These are phyloP conservation scores for Australoheros facetus DNA, from an alignment of 2,797 vertebrate genomes.

Conservation along the genomic window DNA sequence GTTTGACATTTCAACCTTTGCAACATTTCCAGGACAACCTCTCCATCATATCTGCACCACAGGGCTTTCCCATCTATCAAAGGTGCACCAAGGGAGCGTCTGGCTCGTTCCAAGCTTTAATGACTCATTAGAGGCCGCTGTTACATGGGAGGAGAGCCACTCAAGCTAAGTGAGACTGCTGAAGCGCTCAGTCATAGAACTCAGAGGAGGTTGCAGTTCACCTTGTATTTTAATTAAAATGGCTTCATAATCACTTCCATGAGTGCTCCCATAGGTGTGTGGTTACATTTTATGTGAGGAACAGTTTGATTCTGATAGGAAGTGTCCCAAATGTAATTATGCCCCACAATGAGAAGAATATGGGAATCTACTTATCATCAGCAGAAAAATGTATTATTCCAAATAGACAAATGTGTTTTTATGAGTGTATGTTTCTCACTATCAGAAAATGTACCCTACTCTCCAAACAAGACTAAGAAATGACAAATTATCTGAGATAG, in stretches of 20 bases:
- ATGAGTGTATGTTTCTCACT: not conserved
- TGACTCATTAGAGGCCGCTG: slow-evolving; percentile 45
- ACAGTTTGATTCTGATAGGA: slow-evolving; percentile 30
- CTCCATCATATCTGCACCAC: slow-evolving; percentile 34
- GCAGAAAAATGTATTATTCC: slow-evolving; percentile 5
- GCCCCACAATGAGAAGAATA: not conserved
- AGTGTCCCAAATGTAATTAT: not conserved
- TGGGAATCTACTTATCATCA: not conserved
- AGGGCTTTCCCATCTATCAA: slow-evolving; percentile 45
- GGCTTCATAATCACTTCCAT: slow-evolving; percentile 25
- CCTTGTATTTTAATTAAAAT: slow-evolving; percentile 65
- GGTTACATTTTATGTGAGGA: slow-evolving; percentile 17
- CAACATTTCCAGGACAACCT: not conserved
- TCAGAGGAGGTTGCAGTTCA: slow-evolving; percentile 52
- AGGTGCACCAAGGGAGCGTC: not conserved
- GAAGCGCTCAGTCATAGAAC: slow-evolving; percentile 4
- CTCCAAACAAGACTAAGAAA: not conserved
- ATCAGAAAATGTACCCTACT: not conserved
- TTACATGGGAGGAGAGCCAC: slow-evolving; percentile 35
- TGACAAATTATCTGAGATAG: too few species aligned
- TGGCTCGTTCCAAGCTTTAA: slow-evolving; percentile 39
- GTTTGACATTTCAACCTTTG: slow-evolving; percentile 28
- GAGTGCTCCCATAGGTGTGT: slow-evolving; percentile 37
- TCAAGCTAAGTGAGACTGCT: slow-evolving; percentile 14
- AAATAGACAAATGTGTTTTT: not conserved